These are phyloP conservation scores for Isichthys henryi DNA, from an alignment of 2,113 vertebrate species.

Conservation along the genomic window DNA sequence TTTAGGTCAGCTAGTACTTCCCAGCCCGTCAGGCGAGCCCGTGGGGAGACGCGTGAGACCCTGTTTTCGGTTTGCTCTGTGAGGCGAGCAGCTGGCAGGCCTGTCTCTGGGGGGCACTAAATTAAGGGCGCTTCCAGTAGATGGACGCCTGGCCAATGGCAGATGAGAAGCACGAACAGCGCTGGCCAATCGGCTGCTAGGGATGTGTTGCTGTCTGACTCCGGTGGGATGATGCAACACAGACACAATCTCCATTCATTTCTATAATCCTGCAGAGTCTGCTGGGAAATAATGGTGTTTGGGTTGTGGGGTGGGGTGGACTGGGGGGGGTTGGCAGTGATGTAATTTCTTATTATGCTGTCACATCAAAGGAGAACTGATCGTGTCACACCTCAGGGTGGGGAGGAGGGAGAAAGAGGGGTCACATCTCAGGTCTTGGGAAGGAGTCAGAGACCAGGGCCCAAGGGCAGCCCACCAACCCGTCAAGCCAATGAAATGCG, in stretches of 20 bases:
- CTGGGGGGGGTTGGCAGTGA: background rate
- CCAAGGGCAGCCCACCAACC: background rate
- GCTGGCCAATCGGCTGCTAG: background rate
- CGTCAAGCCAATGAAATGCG: background rate
- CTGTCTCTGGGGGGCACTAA: conserved; percentile 27
- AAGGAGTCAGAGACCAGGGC: background rate
- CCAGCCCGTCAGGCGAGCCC: conserved; percentile 28
- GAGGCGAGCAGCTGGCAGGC: conserved; percentile 51
- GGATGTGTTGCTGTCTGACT: background rate
- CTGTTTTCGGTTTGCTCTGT: conserved; percentile 48
- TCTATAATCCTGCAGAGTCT: background rate
- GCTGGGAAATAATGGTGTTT: conserved; percentile 6
- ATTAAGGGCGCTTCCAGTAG: conserved; percentile 14
- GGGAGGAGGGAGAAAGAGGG: background rate
- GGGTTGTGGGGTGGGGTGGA: background rate
- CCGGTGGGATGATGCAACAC: background rate
- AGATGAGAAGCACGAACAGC: background rate
- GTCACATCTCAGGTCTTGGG: too few relatives aligned
- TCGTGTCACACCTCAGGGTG: conserved; percentile 39
- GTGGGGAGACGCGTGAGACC: conserved; percentile 44
- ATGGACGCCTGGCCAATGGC: background rate
- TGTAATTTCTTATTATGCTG: conserved; percentile 36
- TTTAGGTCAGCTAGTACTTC: conserved; percentile 17
- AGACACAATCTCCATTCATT: conserved; percentile 2
- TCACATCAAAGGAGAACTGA: conserved; percentile 43